These are phyloP conservation scores for Thysanoteuthis rhombus DNA, from an alignment of 2,888 invertebrate genomes.

Conservation along the genomic window DNA sequence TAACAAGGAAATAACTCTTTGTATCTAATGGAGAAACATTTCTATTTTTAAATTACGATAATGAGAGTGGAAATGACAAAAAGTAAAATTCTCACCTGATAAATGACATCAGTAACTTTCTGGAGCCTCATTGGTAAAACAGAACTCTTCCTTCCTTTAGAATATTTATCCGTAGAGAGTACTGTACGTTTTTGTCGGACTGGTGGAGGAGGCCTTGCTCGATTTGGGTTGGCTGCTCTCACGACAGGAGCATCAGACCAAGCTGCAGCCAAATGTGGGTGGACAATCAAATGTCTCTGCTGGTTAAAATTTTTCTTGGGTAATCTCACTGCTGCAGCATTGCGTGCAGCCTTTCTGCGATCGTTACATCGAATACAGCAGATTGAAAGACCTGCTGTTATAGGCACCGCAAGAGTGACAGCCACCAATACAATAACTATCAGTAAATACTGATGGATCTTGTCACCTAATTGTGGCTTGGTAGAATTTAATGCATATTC, in stretches of 20 bases:
- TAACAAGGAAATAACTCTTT: no score
- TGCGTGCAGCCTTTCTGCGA: conserved; percentile 12
- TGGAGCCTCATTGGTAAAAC: background rate
- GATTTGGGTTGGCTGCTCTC: background rate
- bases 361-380: conserved; percentile 12
- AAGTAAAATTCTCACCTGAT: background rate
- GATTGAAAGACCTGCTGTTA: background rate
- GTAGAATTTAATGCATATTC: background rate
- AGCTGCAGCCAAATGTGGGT: background rate
- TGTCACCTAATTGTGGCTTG: background rate
- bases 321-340: background rate
- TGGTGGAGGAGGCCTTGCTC: background rate
- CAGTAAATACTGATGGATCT: background rate
- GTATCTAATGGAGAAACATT: no score
- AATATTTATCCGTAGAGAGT: background rate
- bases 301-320: background rate
- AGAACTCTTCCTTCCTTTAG: background rate
- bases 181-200: background rate
- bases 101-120: background rate
- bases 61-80: no score
- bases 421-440: background rate
- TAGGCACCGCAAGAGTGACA: background rate
- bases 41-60: no score
- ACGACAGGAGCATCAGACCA: background rate
- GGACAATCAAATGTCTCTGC: background rate